A percentile compares a stretch with the other conserved stretches of the same genome.
Conservation (phyloP, 2,888 invertebrate genomes). For the Nomada lathburiana region DNA sequence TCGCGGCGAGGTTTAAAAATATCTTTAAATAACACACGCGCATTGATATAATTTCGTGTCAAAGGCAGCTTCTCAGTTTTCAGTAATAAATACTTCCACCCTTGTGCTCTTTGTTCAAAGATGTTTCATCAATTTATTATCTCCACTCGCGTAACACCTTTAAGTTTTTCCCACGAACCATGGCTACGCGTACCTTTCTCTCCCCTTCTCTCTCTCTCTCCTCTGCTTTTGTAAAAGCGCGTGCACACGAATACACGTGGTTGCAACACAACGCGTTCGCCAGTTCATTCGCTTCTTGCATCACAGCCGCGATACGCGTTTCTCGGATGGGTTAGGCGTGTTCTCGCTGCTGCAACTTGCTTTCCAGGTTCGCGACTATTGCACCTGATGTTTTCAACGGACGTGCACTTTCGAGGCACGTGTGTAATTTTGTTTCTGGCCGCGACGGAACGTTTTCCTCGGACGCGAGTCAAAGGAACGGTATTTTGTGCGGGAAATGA, state of each 20-base stretch:
- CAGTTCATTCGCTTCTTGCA: constrained; percentile 21
- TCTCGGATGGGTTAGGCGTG: constrained; percentile 4
- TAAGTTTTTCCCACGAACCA: constrained; percentile 54
- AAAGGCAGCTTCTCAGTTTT: too few relatives aligned
- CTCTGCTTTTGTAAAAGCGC: constrained; percentile 5
- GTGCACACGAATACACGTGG: background rate
- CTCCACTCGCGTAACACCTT: constrained; percentile 21
- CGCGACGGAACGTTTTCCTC: background rate
- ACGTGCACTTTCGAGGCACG: background rate
- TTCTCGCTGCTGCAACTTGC: background rate
- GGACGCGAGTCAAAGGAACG: background rate
- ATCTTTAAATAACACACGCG: too few relatives aligned
- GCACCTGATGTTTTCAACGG: background rate
- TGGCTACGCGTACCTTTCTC: constrained; percentile 40
- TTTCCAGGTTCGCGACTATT: background rate
- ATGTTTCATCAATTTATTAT: too few relatives aligned
- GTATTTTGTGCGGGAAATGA: background rate
- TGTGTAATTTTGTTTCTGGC: constrained; percentile 5
- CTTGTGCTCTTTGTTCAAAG: too few relatives aligned
- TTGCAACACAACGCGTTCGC: constrained; percentile 15
- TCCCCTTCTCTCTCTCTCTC: constrained; percentile 7
- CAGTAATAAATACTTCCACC: too few relatives aligned
- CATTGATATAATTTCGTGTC: too few relatives aligned
- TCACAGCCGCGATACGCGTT: constrained; percentile 24
- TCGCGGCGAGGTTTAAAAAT: too few relatives aligned